A percentile compares a stretch with the other conserved stretches of the same genome.
Conservation (phyloP, 1,140 invertebrate species). For the Nilaparvata lugens region DNA sequence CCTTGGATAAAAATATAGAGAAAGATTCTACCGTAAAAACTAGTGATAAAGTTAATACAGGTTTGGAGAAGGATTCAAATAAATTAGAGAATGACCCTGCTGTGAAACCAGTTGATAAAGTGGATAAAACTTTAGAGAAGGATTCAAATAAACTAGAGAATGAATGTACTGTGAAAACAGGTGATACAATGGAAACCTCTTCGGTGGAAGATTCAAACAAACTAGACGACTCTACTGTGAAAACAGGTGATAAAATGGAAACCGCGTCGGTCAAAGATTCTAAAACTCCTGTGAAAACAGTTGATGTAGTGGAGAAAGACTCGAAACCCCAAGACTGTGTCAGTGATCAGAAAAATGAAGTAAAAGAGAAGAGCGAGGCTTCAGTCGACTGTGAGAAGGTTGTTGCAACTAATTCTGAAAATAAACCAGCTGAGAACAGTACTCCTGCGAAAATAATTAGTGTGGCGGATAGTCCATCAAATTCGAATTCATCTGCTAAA, state of each 20-base stretch:
- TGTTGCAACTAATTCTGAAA: background rate
- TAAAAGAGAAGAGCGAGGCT: slow-evolving; percentile 20
- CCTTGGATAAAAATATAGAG: too few species aligned
- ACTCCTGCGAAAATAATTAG: background rate
- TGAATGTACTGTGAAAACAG: slow-evolving; percentile 27
- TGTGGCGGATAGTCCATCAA: background rate
- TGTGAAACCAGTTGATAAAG: background rate
- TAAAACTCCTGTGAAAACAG: slow-evolving; percentile 6
- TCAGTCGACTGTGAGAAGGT: slow-evolving; percentile 22
- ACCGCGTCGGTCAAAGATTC: too few species aligned
- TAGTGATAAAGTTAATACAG: background rate
- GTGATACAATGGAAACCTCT: too few species aligned
- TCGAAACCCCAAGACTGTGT: slow-evolving; percentile 18
- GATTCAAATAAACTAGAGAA: slow-evolving; percentile 10
- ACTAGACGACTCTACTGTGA: too few species aligned
- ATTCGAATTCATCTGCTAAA: slow-evolving; percentile 5
- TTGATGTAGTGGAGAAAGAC: slow-evolving; percentile 7
- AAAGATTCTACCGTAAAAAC: background rate
- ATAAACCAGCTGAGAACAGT: background rate
- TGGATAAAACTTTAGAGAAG: slow-evolving; percentile 3
- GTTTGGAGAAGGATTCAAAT: slow-evolving; percentile 10
- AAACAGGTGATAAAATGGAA: too few species aligned
- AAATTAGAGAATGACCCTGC: background rate
- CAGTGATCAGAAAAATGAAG: slow-evolving; percentile 25
- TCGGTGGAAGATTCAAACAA: slow-evolving; percentile 12